Evolutionary conservation across 2,888 invertebrate genomes (phyloP).

Genomic region (Cantharis lateralis): DNA sequence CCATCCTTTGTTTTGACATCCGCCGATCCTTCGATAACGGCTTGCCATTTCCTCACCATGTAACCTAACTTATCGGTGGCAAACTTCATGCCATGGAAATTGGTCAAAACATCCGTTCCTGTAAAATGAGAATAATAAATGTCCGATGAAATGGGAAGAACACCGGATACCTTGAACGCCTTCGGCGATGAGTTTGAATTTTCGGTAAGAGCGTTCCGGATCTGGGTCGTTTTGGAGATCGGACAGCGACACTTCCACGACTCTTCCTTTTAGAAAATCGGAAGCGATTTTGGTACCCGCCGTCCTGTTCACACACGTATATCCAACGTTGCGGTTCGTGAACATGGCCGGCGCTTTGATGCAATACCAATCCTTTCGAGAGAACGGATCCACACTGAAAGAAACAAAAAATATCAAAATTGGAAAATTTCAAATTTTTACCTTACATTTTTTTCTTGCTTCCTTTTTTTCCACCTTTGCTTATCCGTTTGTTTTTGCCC

Average conservation of each 20-base stretch:
- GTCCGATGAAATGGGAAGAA: no score
- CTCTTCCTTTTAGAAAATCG: conserved; percentile 95
- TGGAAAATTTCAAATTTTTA: conserved; percentile 47
- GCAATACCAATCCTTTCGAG: conserved; percentile 98
- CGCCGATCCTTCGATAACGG: conserved; percentile 94
- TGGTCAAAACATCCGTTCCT: conserved; percentile 90
- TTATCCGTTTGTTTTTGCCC: conserved; percentile 95
- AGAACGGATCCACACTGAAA: conserved; percentile 94
- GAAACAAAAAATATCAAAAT: not conserved
- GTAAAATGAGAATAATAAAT: conserved; percentile 9
- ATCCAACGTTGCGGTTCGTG: conserved; percentile 94
- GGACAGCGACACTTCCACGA: conserved; percentile 96
- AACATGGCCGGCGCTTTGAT: conserved; percentile 84
- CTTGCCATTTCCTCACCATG: conserved; percentile 99
- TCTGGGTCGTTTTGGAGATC: conserved; percentile 96
- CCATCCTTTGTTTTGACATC: conserved; percentile 99
- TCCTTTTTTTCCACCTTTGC: conserved; percentile 99
- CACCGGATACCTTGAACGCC: conserved; percentile 82
- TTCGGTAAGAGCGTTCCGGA: conserved; percentile 96
- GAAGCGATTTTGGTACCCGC: conserved; percentile 93
- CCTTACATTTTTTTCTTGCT: conserved; percentile 99
- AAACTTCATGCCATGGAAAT: conserved; percentile 99
- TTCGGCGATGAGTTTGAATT: conserved; percentile 96
- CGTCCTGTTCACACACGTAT: conserved; percentile 98
- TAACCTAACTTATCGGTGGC: conserved; percentile 98